Percentiles rank a stretch among this genome's conserved stretches.
These are phyloP conservation scores for Himalopsyche tibetana DNA, from an alignment of 2,888 invertebrate genomes.

Conservation along the genomic window DNA sequence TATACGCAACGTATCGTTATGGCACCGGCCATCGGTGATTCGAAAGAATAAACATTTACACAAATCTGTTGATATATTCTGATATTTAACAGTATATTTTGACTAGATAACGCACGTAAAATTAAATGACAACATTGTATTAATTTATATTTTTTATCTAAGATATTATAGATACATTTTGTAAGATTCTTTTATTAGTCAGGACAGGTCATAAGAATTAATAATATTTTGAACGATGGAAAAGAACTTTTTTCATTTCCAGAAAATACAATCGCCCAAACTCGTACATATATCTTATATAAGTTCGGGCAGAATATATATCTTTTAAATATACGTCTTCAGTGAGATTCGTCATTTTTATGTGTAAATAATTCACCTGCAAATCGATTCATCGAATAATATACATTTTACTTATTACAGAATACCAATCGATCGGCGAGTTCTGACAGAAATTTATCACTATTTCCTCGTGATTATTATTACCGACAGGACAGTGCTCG, in stretches of 20 bases:
- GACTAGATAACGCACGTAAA: slow-evolving; percentile 71
- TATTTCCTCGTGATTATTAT: background rate
- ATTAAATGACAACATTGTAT: slow-evolving; percentile 74
- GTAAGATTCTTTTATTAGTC: slow-evolving; percentile 65
- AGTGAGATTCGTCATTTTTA: too few species aligned
- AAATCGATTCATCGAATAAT: too few species aligned
- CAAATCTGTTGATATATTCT: too few species aligned
- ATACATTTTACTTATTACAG: too few species aligned
- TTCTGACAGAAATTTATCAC: too few species aligned
- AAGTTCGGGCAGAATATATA: background rate
- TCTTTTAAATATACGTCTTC: background rate
- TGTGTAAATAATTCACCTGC: too few species aligned
- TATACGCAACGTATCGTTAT: too few species aligned
- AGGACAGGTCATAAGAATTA: slow-evolving; percentile 65
- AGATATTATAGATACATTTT: slow-evolving; percentile 70
- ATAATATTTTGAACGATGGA: slow-evolving; percentile 67
- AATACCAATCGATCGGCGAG: too few species aligned
- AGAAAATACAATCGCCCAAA: background rate
- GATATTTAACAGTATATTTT: slow-evolving; percentile 3
- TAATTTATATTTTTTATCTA: slow-evolving; percentile 50
- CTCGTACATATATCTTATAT: too few species aligned
- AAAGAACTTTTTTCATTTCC: slow-evolving; percentile 59
- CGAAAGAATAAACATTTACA: too few species aligned
- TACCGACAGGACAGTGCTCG: background rate
- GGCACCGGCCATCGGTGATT: too few species aligned